Percentiles rank a stretch among this genome's conserved stretches.
Conservation (phyloP, 2,797 vertebrate species). For the Macroramphosus scolopax region DNA sequence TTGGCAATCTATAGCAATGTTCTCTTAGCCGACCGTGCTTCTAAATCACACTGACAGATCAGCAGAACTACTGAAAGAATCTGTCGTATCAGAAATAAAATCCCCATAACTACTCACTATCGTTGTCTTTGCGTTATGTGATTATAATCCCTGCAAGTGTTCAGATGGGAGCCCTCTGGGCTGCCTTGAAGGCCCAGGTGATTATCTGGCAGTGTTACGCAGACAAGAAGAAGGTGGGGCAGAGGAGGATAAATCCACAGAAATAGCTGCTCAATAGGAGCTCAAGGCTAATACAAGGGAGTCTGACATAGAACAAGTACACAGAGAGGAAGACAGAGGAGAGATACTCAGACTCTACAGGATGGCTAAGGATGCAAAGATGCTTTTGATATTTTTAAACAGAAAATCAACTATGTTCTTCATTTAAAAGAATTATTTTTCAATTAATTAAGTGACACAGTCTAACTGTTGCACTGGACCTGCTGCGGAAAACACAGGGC, state of each 20-base stretch:
- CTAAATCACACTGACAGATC: too few relatives aligned
- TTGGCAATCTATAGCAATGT: too few relatives aligned
- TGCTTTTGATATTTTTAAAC: conserved; percentile 4
- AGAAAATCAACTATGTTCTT: conserved; percentile 13
- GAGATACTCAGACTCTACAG: conserved; percentile 3
- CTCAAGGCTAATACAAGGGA: conserved; percentile 23
- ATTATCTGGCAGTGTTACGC: conserved; percentile 45
- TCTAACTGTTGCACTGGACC: conserved; percentile 66
- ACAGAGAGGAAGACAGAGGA: conserved; percentile 6
- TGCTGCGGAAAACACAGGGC: conserved; percentile 67
- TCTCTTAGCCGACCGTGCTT: too few relatives aligned
- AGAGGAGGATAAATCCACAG: conserved; percentile 62
- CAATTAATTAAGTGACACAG: conserved; percentile 28
- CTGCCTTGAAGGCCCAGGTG: conserved; percentile 40
- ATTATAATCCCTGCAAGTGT: conserved; percentile 51
- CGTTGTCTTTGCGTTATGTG: conserved; percentile 25
- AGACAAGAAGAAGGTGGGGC: conserved; percentile 36
- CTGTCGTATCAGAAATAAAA: conserved; percentile 1
- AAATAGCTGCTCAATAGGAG: conserved; percentile 71
- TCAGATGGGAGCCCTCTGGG: conserved; percentile 42
- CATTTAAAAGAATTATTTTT: conserved; percentile 5
- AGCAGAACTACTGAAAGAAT: too few relatives aligned
- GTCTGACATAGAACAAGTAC: conserved; percentile 14
- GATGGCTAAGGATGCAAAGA: conserved; percentile 11
- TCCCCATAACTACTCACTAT: background rate